phyloP scores from a whole-genome alignment of 2,797 vertebrate genomes.

The Hemitrygon akajei region DNA sequence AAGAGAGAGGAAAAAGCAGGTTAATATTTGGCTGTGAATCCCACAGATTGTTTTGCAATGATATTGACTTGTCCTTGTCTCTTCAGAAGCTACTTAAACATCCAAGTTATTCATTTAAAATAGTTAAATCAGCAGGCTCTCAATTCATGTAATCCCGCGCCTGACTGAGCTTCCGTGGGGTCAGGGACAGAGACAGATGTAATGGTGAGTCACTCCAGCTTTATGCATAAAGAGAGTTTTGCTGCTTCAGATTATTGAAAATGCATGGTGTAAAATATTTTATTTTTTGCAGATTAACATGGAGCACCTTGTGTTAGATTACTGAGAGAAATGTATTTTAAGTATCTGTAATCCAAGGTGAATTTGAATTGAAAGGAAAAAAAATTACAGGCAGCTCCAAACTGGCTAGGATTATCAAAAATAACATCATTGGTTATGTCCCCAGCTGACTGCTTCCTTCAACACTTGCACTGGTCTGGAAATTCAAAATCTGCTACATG shows the following conservation, averaged over 20 bases:
- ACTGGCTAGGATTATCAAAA: neutral
- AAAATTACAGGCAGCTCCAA: neutral
- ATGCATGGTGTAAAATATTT: neutral
- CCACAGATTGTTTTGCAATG: neutral
- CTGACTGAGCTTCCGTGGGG: neutral
- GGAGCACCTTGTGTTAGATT: too few relatives aligned
- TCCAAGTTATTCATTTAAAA: conserved; percentile 6
- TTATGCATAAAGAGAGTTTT: neutral
- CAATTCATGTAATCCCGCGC: conserved; percentile 8
- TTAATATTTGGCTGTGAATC: neutral
- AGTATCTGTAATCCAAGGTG: neutral
- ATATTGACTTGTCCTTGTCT: neutral
- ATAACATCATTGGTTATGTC: neutral
- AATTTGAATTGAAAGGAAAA: neutral
- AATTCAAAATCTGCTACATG: neutral
- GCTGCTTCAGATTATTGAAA: neutral
- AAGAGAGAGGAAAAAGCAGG: neutral
- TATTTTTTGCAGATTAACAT: neutral
- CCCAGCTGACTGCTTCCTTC: neutral
- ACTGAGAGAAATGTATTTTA: neutral
- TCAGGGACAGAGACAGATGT: conserved; percentile 11
- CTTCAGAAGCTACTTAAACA: conserved; percentile 7
- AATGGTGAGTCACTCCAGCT: neutral
- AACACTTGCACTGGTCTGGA: neutral
- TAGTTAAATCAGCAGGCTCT: conserved; percentile 31